These are phyloP conservation scores for Drosophila atripex DNA, from an alignment of 2,888 invertebrate species.

Conservation along the genomic window DNA sequence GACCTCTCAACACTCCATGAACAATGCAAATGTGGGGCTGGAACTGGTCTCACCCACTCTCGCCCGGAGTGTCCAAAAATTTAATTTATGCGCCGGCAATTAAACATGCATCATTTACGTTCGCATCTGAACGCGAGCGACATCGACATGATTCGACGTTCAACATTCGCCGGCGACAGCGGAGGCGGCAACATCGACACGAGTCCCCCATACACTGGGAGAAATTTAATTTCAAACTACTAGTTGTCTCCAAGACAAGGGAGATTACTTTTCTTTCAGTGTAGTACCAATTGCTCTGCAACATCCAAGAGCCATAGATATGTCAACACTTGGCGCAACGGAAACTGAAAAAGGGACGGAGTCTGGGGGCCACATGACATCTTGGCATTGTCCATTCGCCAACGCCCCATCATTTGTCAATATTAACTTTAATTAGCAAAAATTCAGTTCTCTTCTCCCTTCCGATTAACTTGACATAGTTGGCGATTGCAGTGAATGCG, in stretches of 20 bases:
- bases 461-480: constrained; percentile 40
- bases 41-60: constrained; percentile 27
- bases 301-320: constrained; percentile 41
- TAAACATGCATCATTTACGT: constrained; percentile 80
- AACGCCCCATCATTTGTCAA: constrained; percentile 75
- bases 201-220: constrained; percentile 13
- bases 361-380: constrained; percentile 40
- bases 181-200: constrained; percentile 46
- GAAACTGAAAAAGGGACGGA: constrained; percentile 12
- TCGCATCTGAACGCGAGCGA: constrained; percentile 50
- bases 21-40: constrained; percentile 36
- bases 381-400: constrained; percentile 73
- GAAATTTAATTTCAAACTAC: not conserved
- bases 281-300: constrained; percentile 9
- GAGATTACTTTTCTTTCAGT: not conserved
- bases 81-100: constrained; percentile 79
- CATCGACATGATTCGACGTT: constrained; percentile 45
- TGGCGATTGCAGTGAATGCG: constrained; percentile 13
- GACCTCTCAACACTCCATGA: constrained; percentile 15
- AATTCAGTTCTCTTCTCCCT: constrained; percentile 17
- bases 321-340: constrained; percentile 50
- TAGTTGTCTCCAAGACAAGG: not conserved
- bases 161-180: constrained; percentile 40
- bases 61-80: constrained; percentile 51
- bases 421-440: constrained; percentile 80